Percentiles rank a stretch among this genome's conserved stretches.
Conservation (phyloP, 2,888 invertebrate species). For the Drosophila prostipennis region DNA sequence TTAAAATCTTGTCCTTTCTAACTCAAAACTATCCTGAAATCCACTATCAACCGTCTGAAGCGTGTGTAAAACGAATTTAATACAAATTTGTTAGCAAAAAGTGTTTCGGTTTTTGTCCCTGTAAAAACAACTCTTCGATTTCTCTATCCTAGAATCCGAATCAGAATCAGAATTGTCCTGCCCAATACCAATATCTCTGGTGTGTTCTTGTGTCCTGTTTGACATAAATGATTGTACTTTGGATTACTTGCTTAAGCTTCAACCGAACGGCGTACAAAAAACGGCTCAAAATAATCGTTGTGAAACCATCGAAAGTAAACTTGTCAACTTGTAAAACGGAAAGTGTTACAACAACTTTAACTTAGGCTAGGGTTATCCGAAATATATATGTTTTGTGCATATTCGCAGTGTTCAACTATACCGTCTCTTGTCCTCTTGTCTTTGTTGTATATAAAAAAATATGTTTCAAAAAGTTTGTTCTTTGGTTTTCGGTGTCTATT, state of each 20-base stretch:
- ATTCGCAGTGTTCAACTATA: slow-evolving; percentile 40
- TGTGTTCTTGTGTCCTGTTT: slow-evolving; percentile 65
- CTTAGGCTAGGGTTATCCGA: slow-evolving; percentile 69
- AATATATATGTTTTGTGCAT: slow-evolving; percentile 62
- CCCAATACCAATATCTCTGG: slow-evolving; percentile 6
- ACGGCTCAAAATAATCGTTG: slow-evolving; percentile 51
- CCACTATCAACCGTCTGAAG: slow-evolving; percentile 42
- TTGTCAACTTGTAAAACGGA: slow-evolving; percentile 26
- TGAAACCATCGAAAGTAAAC: slow-evolving; percentile 71
- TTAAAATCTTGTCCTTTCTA: neutral
- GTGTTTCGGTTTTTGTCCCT: slow-evolving; percentile 56
- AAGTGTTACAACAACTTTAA: slow-evolving; percentile 38
- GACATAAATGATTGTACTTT: slow-evolving; percentile 80
- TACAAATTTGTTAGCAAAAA: slow-evolving; percentile 71
- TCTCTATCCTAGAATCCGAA: slow-evolving; percentile 15
- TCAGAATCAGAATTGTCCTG: neutral
- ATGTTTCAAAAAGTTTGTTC: slow-evolving; percentile 67
- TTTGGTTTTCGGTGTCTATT: slow-evolving; percentile 40
- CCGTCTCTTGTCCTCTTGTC: slow-evolving; percentile 1
- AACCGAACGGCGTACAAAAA: slow-evolving; percentile 62
- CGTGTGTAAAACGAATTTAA: slow-evolving; percentile 66
- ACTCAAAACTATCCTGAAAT: slow-evolving; percentile 10
- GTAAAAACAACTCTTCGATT: slow-evolving; percentile 54
- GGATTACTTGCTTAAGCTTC: slow-evolving; percentile 72
- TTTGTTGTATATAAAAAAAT: slow-evolving; percentile 65